Conservation (phyloP, 2,113 vertebrate genomes). For the Onychorhynchus coronatus region DNA sequence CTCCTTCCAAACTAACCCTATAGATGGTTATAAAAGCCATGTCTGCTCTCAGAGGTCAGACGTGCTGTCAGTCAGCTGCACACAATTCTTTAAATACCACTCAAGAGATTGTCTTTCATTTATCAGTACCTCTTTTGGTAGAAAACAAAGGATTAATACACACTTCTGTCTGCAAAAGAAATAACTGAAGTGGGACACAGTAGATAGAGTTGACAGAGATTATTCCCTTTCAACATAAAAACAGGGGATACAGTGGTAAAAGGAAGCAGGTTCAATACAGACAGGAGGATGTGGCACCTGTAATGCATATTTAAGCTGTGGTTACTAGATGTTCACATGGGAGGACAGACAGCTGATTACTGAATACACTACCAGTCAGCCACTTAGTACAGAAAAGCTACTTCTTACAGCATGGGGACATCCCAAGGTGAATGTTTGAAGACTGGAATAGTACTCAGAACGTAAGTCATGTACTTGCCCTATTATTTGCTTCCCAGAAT, state of each 20-base stretch:
- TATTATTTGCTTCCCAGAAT: neutral
- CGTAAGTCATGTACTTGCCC: neutral
- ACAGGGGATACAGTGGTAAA: neutral
- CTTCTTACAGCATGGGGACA: neutral
- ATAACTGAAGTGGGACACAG: neutral
- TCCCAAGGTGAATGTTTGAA: neutral
- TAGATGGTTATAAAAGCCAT: neutral
- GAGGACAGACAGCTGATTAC: neutral
- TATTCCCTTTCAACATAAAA: neutral
- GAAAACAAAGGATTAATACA: neutral
- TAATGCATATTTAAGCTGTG: neutral
- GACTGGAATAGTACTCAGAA: neutral
- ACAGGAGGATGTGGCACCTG: neutral
- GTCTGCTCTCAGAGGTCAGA: neutral
- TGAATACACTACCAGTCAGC: neutral
- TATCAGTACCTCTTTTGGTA: neutral
- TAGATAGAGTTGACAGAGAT: neutral
- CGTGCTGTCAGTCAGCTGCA: neutral
- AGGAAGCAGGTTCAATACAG: neutral
- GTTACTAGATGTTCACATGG: neutral
- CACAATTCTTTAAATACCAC: neutral
- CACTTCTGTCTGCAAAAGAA: neutral
- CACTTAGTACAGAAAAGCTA: neutral
- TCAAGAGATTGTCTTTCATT: neutral
- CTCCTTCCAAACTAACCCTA: neutral